These are phyloP conservation scores for Callocephalon fimbriatum DNA, from an alignment of 2,113 vertebrate genomes.

Conservation along the genomic window DNA sequence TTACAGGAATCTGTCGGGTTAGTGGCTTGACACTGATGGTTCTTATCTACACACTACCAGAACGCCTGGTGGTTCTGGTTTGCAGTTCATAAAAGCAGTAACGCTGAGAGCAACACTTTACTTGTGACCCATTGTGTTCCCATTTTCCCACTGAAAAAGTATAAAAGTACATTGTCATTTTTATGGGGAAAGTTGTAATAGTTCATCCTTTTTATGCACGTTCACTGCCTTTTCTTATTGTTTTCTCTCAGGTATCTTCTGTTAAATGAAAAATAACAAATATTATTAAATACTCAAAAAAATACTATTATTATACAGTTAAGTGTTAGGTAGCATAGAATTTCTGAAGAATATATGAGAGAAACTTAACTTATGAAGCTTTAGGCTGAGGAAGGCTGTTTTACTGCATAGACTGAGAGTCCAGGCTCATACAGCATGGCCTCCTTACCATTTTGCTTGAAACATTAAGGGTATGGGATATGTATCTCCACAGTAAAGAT, in stretches of 20 bases:
- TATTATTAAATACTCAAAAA: background rate
- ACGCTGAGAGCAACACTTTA: background rate
- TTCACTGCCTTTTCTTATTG: background rate
- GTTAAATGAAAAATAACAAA: background rate
- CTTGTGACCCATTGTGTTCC: background rate
- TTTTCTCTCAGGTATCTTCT: background rate
- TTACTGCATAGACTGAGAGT: background rate
- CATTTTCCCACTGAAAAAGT: background rate
- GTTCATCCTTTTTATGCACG: background rate
- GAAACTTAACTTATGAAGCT: background rate
- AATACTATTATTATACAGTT: background rate
- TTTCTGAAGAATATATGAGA: background rate
- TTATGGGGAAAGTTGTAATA: background rate
- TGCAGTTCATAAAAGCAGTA: slow-evolving; percentile 39
- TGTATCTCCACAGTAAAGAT: background rate
- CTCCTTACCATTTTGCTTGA: background rate
- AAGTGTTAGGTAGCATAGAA: background rate
- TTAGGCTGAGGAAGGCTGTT: background rate
- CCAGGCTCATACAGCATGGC: background rate
- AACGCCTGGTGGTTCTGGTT: slow-evolving; percentile 16
- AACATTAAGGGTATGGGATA: background rate
- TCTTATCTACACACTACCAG: background rate
- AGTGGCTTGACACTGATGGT: background rate
- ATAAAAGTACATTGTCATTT: background rate
- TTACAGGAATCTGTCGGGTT: background rate